Percentiles rank a stretch among this genome's conserved stretches.
These are phyloP conservation scores for Galagoides demidoff DNA, from an alignment of 2,797 vertebrate species.

Conservation along the genomic window DNA sequence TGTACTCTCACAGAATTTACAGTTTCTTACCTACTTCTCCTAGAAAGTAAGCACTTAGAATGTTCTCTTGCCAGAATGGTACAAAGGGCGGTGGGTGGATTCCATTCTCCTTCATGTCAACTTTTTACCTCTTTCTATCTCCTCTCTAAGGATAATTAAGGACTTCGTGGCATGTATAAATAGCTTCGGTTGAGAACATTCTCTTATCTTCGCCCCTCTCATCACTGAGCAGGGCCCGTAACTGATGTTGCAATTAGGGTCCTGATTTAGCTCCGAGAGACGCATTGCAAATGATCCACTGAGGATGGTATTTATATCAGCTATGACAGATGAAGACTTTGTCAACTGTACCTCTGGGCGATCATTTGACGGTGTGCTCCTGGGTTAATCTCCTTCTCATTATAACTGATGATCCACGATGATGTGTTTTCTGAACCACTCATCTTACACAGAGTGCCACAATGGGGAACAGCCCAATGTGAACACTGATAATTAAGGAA, in stretches of 20 bases:
- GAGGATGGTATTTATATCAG: slow-evolving; percentile 78
- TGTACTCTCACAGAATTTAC: neutral
- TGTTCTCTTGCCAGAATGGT: neutral
- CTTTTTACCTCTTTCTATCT: neutral
- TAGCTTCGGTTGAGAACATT: slow-evolving; percentile 75
- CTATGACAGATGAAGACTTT: slow-evolving; percentile 75
- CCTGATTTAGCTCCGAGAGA: slow-evolving; percentile 79
- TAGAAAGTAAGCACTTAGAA: slow-evolving; percentile 20
- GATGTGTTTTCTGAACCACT: slow-evolving; percentile 50
- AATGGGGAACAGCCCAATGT: neutral
- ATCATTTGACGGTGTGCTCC: slow-evolving; percentile 19
- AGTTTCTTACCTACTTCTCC: neutral
- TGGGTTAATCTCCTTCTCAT: slow-evolving; percentile 67
- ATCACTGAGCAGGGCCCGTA: slow-evolving; percentile 61
- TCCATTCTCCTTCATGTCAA: slow-evolving; percentile 56
- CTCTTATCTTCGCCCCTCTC: slow-evolving; percentile 73
- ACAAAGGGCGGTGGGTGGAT: neutral
- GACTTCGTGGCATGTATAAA: slow-evolving; percentile 71
- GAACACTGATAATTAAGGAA: neutral
- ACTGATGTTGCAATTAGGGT: slow-evolving; percentile 80
- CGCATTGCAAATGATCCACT: slow-evolving; percentile 56
- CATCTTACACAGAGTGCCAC: neutral
- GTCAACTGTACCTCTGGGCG: slow-evolving; percentile 78
- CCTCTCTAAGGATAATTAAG: slow-evolving; percentile 52
- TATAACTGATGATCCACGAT: slow-evolving; percentile 57